Conservation (phyloP, 2,797 vertebrate species). For the Rhinichthys osculus region DNA sequence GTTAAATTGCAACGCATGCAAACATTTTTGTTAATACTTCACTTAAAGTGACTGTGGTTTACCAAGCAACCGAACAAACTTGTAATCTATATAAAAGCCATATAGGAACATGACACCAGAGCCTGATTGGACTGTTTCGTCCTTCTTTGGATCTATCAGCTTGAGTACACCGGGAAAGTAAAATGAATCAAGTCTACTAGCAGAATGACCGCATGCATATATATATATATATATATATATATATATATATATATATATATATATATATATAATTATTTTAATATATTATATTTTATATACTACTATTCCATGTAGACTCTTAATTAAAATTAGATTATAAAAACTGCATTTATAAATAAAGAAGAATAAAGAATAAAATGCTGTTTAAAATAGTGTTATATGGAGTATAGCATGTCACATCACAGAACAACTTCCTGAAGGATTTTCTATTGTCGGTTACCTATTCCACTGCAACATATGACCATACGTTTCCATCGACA, state of each 20-base stretch:
- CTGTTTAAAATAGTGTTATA: background rate
- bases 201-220: background rate
- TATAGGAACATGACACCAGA: conserved; percentile 1
- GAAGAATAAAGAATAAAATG: background rate
- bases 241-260: background rate
- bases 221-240: background rate
- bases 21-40: conserved; percentile 42
- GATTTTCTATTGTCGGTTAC: background rate
- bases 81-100: conserved; percentile 16
- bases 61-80: conserved; percentile 18
- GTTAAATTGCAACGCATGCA: conserved; percentile 34
- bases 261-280: background rate
- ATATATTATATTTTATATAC: background rate
- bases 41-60: conserved; percentile 26
- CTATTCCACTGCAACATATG: background rate
- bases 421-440: background rate
- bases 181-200: background rate
- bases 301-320: background rate
- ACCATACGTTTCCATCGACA: background rate
- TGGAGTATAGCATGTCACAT: background rate
- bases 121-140: background rate
- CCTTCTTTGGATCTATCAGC: background rate
- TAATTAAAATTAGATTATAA: background rate
- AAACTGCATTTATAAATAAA: background rate
- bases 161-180: background rate